A percentile compares a stretch with the other conserved stretches of the same genome.
These are phyloP conservation scores for Scortum barcoo DNA, from an alignment of 2,113 vertebrate species.

Conservation along the genomic window DNA sequence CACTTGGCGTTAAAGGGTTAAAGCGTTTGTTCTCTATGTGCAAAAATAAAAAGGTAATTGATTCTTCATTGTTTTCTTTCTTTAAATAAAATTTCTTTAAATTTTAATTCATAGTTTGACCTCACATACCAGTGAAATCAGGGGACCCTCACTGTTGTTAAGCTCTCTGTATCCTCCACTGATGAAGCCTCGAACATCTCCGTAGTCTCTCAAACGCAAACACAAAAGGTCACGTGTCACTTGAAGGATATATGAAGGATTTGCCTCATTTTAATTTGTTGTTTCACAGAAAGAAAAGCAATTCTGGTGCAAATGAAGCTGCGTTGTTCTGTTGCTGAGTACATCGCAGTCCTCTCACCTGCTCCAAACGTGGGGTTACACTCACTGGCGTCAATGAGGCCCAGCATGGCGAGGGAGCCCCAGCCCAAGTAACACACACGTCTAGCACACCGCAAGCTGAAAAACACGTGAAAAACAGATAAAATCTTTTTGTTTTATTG, in stretches of 20 bases:
- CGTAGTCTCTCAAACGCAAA: slow-evolving; percentile 74
- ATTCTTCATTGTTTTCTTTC: not conserved
- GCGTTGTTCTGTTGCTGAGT: not conserved
- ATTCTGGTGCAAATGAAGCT: not conserved
- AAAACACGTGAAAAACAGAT: not conserved
- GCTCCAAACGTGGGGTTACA: slow-evolving; percentile 86
- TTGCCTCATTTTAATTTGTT: too few species aligned
- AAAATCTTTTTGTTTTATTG: not conserved
- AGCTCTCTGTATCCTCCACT: slow-evolving; percentile 82
- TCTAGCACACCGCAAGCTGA: slow-evolving; percentile 79
- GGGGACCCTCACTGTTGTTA: slow-evolving; percentile 85
- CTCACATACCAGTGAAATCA: slow-evolving; percentile 77
- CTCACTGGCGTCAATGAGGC: slow-evolving; percentile 87
- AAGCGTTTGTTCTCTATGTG: not conserved
- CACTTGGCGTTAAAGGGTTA: too few species aligned
- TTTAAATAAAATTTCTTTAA: too few species aligned
- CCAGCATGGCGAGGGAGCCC: slow-evolving; percentile 83
- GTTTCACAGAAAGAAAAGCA: not conserved
- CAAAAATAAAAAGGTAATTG: not conserved
- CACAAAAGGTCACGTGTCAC: too few species aligned
- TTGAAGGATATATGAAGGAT: not conserved
- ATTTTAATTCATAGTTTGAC: slow-evolving; percentile 1
- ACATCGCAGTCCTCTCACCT: slow-evolving; percentile 64
- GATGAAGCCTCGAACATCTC: slow-evolving; percentile 84
- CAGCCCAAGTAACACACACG: slow-evolving; percentile 86